Percentiles rank a stretch among this genome's conserved stretches.
Evolutionary conservation across 2,888 invertebrate species (phyloP).

Genomic region (Linnaemya vulpina): DNA sequence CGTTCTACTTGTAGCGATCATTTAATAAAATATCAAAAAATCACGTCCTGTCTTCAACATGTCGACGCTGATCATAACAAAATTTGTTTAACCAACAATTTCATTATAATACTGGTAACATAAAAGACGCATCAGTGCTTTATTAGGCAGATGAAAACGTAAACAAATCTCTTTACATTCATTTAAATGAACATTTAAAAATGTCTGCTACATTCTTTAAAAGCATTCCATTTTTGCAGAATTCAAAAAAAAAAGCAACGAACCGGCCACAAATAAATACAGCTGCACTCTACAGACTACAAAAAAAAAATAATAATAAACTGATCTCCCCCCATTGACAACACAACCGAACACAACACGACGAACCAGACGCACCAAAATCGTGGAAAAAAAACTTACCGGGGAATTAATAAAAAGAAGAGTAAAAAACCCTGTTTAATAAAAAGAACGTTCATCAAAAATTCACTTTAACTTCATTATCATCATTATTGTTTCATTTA

Average conservation of each 20-base stretch:
- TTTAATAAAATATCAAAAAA: neutral
- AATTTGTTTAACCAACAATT: conserved; percentile 60
- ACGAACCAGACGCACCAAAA: conserved; percentile 44
- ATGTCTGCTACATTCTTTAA: conserved; percentile 58
- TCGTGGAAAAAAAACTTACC: conserved; percentile 23
- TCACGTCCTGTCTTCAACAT: conserved; percentile 51
- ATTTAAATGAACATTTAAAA: conserved; percentile 61
- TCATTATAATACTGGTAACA: conserved; percentile 54
- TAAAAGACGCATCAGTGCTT: conserved; percentile 62
- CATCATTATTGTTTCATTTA: conserved; percentile 82
- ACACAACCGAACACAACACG: conserved; percentile 25
- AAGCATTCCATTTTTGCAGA: conserved; percentile 20
- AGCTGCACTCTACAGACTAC: conserved; percentile 60
- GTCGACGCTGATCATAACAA: conserved; percentile 58
- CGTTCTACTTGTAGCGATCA: too few relatives aligned
- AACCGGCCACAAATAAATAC: conserved; percentile 42
- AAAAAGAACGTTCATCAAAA: conserved; percentile 78
- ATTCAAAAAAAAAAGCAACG: neutral
- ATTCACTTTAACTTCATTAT: conserved; percentile 83
- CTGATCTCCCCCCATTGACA: conserved; percentile 50
- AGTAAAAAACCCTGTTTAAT: conserved; percentile 19
- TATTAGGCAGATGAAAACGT: conserved; percentile 62
- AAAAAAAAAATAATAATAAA: conserved; percentile 8
- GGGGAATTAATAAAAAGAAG: conserved; percentile 41
- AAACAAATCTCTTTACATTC: conserved; percentile 57